These are phyloP conservation scores for Megalopta genalis DNA, from an alignment of 1,140 invertebrate species.

Conservation along the genomic window DNA sequence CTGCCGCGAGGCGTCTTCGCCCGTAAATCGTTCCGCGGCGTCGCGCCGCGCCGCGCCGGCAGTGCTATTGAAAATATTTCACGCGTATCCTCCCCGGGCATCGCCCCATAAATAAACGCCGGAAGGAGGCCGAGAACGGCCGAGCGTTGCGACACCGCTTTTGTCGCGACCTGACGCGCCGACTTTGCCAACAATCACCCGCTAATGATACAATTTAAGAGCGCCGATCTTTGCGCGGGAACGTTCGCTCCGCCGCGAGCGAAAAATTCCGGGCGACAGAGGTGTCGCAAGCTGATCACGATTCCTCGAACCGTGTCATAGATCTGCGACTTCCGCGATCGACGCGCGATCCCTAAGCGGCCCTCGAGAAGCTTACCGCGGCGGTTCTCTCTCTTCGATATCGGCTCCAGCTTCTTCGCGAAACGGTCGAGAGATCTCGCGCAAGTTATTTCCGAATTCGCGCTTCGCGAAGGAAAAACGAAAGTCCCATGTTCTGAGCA, in stretches of 20 bases:
- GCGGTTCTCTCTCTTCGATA: no score
- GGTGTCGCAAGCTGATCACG: conserved; percentile 25
- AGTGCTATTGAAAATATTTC: background rate
- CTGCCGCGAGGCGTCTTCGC: background rate
- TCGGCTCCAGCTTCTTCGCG: no score
- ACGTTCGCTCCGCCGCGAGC: background rate
- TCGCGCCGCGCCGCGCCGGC: no score
- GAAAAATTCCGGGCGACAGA: background rate
- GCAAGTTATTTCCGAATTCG: no score
- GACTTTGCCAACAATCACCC: background rate
- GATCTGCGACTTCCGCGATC: conserved; percentile 50
- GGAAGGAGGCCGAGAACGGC: background rate
- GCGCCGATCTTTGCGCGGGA: background rate
- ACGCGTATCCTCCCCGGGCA: background rate
- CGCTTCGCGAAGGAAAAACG: background rate
- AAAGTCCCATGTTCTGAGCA: background rate
- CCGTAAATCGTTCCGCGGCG: background rate
- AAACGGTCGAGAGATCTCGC: no score
- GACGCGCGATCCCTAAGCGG: no score
- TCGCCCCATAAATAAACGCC: background rate
- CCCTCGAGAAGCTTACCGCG: no score
- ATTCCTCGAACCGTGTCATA: conserved; percentile 30
- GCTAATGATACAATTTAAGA: no score
- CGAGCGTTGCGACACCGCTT: background rate
- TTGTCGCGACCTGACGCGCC: background rate